Percentiles rank a stretch among this genome's conserved stretches.
Conservation (phyloP, 2,113 vertebrate genomes). For the Apteryx owenii region DNA sequence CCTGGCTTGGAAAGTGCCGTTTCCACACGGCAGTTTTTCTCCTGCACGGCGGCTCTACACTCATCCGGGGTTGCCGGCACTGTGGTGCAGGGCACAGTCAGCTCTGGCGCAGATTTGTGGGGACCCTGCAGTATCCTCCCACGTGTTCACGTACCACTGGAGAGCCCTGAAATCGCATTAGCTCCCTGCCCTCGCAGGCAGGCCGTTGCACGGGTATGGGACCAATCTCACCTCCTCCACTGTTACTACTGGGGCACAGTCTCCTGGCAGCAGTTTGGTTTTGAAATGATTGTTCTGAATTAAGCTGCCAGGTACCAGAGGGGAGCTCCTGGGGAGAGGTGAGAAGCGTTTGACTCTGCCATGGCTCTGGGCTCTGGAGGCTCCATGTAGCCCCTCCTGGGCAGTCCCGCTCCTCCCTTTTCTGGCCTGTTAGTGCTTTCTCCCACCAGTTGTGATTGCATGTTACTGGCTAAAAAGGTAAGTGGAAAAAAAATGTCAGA, state of each 20-base stretch:
- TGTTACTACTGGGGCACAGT: neutral
- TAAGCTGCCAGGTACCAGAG: neutral
- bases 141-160: accelerated
- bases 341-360: neutral
- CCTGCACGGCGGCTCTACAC: neutral
- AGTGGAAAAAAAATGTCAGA: conserved; percentile 53
- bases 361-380: neutral
- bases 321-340: neutral
- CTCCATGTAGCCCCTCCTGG: neutral
- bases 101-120: neutral
- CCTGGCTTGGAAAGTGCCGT: neutral
- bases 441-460: neutral
- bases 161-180: neutral
- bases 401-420: neutral
- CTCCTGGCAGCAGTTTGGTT: neutral
- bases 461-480: conserved; percentile 28
- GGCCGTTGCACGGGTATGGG: neutral
- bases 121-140: neutral
- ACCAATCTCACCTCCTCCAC: neutral
- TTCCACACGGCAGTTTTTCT: neutral
- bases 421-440: neutral
- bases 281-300: neutral
- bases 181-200: accelerated
- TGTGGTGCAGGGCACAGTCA: neutral
- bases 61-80: neutral